Percentiles rank a stretch among this genome's conserved stretches.
phyloP scores from a whole-genome alignment of 2,797 vertebrate species.

The Hyperoplus lanceolatus region DNA sequence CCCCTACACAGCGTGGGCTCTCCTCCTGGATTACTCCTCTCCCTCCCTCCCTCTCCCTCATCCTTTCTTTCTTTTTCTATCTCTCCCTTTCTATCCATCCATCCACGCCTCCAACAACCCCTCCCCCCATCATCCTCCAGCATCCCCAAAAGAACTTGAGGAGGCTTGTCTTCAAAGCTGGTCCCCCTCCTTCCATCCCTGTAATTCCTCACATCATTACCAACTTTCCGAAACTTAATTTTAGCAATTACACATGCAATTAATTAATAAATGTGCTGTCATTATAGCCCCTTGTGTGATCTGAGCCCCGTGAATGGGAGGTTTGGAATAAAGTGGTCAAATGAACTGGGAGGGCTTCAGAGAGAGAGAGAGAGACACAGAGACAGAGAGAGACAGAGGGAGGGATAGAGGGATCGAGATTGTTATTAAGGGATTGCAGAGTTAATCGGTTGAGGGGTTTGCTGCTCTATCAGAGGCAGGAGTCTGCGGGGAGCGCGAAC shows the following conservation, averaged over 20 bases:
- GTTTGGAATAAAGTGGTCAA: constrained; percentile 81
- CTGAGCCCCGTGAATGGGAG: constrained; percentile 80
- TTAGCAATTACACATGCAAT: constrained; percentile 91
- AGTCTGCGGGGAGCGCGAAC: constrained; percentile 70
- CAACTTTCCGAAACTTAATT: constrained; percentile 90
- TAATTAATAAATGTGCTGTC: constrained; percentile 91
- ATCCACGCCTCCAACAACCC: constrained; percentile 61
- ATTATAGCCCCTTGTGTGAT: constrained; percentile 88
- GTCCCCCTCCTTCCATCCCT: constrained; percentile 70
- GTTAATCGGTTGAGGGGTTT: constrained; percentile 80
- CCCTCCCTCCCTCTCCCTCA: constrained; percentile 46
- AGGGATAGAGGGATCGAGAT: constrained; percentile 78
- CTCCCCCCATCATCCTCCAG: constrained; percentile 57
- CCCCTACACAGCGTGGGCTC: constrained; percentile 54
- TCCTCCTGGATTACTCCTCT: constrained; percentile 83
- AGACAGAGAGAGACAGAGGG: constrained; percentile 32
- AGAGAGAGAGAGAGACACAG: constrained; percentile 59
- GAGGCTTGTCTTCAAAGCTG: constrained; percentile 78
- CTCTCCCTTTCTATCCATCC: constrained; percentile 73
- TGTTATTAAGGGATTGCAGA: constrained; percentile 82
- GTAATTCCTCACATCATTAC: constrained; percentile 90
- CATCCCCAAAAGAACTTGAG: constrained; percentile 70
- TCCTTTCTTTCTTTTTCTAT: constrained; percentile 64
- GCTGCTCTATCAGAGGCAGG: constrained; percentile 73
- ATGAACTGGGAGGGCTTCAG: constrained; percentile 81